phyloP scores from a whole-genome alignment of 2,888 invertebrate species.

The Escarpia spicata region DNA sequence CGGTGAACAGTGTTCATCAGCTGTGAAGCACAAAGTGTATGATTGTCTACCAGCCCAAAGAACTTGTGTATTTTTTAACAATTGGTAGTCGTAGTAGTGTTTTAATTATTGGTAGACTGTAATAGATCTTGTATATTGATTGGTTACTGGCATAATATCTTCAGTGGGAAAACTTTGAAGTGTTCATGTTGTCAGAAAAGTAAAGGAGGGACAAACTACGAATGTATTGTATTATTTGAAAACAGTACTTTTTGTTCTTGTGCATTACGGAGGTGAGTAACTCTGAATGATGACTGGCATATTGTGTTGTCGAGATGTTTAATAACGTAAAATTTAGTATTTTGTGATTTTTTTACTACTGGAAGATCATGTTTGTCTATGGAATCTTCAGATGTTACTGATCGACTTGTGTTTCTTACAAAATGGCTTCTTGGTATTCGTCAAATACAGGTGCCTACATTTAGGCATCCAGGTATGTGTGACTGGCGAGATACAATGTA shows the following conservation, averaged over 20 bases:
- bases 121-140: neutral
- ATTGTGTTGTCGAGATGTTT: neutral
- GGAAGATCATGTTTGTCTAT: neutral
- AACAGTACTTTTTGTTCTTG: neutral
- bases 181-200: neutral
- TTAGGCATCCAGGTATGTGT: no score
- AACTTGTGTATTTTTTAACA: neutral
- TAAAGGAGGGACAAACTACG: neutral
- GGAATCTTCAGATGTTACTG: neutral
- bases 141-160: neutral
- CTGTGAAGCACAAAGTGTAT: neutral
- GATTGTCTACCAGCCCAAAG: neutral
- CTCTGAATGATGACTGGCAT: neutral
- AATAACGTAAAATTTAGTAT: neutral
- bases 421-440: neutral
- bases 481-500: no score
- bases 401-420: neutral
- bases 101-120: neutral
- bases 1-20: neutral
- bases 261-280: neutral
- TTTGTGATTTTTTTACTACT: neutral
- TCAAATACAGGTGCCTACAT: no score
- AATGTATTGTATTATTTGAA: neutral
- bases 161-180: neutral
- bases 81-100: neutral